These are phyloP conservation scores for Loris lydekkerianus DNA, from an alignment of 2,797 vertebrate species.

Conservation along the genomic window DNA sequence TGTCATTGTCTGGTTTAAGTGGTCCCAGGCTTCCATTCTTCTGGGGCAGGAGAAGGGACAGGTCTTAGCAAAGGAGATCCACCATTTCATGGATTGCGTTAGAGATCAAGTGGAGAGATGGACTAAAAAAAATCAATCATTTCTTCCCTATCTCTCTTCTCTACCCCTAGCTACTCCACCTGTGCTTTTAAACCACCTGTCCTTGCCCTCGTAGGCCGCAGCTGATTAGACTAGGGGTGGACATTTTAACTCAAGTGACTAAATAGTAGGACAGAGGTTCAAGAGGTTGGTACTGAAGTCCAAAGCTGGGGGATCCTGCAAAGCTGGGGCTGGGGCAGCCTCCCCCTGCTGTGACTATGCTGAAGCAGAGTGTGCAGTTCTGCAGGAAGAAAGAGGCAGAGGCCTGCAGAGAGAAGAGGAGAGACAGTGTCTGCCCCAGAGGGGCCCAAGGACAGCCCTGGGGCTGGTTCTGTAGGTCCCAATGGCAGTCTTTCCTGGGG, in stretches of 20 bases:
- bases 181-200: neutral
- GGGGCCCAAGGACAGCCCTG: neutral
- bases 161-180: neutral
- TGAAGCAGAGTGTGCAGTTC: neutral
- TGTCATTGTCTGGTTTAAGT: neutral
- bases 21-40: neutral
- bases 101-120: neutral
- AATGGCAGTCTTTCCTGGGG: neutral
- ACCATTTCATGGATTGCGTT: neutral
- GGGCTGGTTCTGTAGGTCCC: neutral
- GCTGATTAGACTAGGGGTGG: neutral
- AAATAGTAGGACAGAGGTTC: neutral
- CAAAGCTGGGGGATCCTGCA: neutral
- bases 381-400: neutral
- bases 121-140: neutral
- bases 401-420: neutral
- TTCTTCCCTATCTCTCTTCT: neutral
- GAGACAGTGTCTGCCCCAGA: fast-evolving
- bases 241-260: neutral
- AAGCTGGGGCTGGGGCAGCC: neutral
- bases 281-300: neutral
- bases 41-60: neutral
- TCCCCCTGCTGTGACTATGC: neutral
- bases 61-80: neutral
- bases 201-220: neutral